Conservation (phyloP, 1,140 invertebrate species). For the Glossosoma conforme region DNA sequence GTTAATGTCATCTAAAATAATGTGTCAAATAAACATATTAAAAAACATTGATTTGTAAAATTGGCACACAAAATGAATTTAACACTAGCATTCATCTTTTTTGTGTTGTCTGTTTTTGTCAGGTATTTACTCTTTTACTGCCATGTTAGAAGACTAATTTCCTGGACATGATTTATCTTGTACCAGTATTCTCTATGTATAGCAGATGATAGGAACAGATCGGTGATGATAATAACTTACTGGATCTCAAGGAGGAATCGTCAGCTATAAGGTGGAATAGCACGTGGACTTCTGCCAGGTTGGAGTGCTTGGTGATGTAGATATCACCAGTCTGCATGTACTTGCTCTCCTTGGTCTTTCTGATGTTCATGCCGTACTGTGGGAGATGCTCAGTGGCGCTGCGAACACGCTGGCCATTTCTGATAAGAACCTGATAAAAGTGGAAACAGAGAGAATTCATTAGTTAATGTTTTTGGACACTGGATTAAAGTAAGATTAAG, state of each 20-base stretch:
- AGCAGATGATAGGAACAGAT: no score
- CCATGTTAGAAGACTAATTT: no score
- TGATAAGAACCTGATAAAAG: conserved; percentile 34
- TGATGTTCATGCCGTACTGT: conserved; percentile 14
- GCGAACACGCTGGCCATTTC: conserved; percentile 35
- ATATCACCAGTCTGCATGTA: conserved; percentile 82
- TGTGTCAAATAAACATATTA: not conserved
- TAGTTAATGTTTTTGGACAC: no score
- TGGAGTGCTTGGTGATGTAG: conserved; percentile 92
- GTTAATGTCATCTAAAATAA: conserved; percentile 76
- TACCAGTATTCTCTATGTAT: no score
- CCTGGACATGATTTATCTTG: no score
- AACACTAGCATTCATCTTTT: no score
- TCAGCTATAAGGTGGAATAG: conserved; percentile 92
- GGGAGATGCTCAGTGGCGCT: conserved; percentile 17
- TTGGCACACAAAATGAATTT: no score
- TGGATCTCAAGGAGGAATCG: conserved; percentile 59
- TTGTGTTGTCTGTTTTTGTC: no score
- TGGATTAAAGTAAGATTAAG: no score
- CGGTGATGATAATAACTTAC: conserved; percentile 1
- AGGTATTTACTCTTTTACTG: no score
- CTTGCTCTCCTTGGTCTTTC: conserved; percentile 32
- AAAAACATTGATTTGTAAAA: not conserved
- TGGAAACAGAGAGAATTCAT: no score
- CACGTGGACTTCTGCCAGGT: conserved; percentile 89